A percentile compares a stretch with the other conserved stretches of the same genome.
Evolutionary conservation across 2,888 invertebrate species (phyloP).

Genomic region (Acanthopleura granulata): DNA sequence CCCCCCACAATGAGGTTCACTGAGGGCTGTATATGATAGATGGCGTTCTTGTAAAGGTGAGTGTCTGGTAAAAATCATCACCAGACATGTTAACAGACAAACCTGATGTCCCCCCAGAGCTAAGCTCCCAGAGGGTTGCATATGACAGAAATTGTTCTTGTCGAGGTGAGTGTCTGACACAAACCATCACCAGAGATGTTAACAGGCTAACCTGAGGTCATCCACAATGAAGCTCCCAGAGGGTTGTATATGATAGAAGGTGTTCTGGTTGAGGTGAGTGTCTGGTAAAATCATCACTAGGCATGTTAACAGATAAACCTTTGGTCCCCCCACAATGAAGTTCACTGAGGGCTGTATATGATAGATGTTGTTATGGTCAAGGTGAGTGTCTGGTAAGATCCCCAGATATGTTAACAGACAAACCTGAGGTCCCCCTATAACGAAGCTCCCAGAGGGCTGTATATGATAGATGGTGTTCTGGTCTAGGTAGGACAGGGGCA

Average conservation of each 20-base stretch:
- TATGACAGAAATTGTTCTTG: conserved; percentile 92
- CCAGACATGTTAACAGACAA: conserved; percentile 72
- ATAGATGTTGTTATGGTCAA: conserved; percentile 91
- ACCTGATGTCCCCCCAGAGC: conserved; percentile 98
- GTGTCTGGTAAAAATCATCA: conserved; percentile 87
- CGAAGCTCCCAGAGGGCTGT: conserved; percentile 95
- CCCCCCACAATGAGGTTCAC: conserved; percentile 96
- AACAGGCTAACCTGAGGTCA: conserved; percentile 84
- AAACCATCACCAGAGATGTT: neutral
- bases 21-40: conserved; percentile 96
- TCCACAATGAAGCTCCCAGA: conserved; percentile 96
- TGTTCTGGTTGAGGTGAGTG: conserved; percentile 89
- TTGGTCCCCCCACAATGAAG: conserved; percentile 97
- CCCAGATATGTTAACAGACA: neutral
- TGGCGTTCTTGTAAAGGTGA: conserved; percentile 89
- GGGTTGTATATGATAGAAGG: conserved; percentile 95
- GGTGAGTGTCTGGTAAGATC: conserved; percentile 41
- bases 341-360: conserved; percentile 98
- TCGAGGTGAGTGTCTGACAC: conserved; percentile 74
- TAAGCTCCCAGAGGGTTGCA: conserved; percentile 96
- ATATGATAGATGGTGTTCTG: conserved; percentile 92
- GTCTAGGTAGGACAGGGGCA: conserved; percentile 91
- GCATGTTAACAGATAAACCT: conserved; percentile 74
- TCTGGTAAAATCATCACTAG: conserved; percentile 89
- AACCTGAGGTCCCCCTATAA: conserved; percentile 96